Percentiles rank a stretch among this genome's conserved stretches.
phyloP scores from a whole-genome alignment of 2,113 vertebrate species.

The Climacteris rufus region DNA sequence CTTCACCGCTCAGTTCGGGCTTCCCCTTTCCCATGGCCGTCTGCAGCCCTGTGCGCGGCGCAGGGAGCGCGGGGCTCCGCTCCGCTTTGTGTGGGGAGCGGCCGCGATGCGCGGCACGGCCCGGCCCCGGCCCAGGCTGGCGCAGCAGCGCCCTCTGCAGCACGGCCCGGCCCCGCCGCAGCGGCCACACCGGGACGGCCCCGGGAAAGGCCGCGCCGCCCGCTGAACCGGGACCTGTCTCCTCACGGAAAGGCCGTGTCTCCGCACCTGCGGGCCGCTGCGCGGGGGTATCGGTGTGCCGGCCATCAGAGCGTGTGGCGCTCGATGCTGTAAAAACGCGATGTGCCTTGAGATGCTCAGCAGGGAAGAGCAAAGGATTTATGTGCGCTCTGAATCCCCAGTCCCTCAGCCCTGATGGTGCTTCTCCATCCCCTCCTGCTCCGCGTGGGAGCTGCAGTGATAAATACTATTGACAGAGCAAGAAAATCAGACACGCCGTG shows the following conservation, averaged over 20 bases:
- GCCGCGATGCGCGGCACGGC: not conserved
- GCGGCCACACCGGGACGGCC: not conserved
- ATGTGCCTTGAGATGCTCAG: not conserved
- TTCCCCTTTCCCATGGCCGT: not conserved
- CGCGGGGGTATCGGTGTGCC: not conserved
- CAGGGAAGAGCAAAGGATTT: not conserved
- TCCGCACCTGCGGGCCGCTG: not conserved
- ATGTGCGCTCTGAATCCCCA: not conserved
- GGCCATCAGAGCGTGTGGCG: not conserved
- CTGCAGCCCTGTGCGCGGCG: not conserved
- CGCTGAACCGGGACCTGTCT: too few species aligned
- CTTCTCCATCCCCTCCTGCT: not conserved
- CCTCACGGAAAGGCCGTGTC: not conserved
- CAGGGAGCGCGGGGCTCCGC: not conserved
- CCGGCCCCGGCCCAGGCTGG: not conserved
- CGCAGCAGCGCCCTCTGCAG: slow-evolving; percentile 17
- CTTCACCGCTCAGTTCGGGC: rapidly evolving
- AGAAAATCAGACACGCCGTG: not conserved
- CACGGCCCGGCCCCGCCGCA: not conserved
- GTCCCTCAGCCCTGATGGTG: not conserved
- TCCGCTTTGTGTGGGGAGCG: rapidly evolving
- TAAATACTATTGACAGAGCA: not conserved
- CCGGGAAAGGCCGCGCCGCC: not conserved
- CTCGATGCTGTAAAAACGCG: not conserved
- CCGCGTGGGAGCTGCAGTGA: not conserved